phyloP scores from a whole-genome alignment of 2,797 vertebrate species.

The Delichon dasypus region DNA sequence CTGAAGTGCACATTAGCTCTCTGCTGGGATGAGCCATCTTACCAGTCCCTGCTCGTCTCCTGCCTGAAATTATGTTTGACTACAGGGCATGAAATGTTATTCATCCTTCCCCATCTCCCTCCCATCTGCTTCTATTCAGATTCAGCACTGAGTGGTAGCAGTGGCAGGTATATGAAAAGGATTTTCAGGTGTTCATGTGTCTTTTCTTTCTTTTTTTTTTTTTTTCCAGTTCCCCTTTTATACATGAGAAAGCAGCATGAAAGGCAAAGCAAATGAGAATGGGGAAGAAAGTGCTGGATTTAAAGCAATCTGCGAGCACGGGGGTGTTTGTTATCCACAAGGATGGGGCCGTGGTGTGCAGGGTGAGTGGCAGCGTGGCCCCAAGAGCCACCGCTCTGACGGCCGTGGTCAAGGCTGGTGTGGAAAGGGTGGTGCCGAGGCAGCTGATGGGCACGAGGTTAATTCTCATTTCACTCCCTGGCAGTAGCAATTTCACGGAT shows the following conservation, averaged over 20 bases:
- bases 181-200: slow-evolving; percentile 26
- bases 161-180: slow-evolving; percentile 55
- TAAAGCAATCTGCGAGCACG: neutral
- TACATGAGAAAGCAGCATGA: slow-evolving; percentile 52
- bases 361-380: neutral
- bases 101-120: slow-evolving; percentile 46
- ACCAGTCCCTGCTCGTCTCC: slow-evolving; percentile 26
- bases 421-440: slow-evolving; percentile 32
- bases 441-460: slow-evolving; percentile 52
- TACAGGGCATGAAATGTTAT: slow-evolving; percentile 58
- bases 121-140: slow-evolving; percentile 46
- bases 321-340: neutral
- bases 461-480: slow-evolving; percentile 66
- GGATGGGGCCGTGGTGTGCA: neutral
- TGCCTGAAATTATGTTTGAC: slow-evolving; percentile 45
- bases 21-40: slow-evolving; percentile 2
- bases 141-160: slow-evolving; percentile 3
- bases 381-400: neutral
- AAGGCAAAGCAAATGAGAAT: slow-evolving; percentile 67
- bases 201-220: slow-evolving; percentile 16
- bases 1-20: slow-evolving; percentile 26
- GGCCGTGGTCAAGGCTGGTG: neutral
- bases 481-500: slow-evolving; percentile 72
- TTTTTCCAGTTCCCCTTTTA: slow-evolving; percentile 9
- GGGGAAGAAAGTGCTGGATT: neutral